These are phyloP conservation scores for Platerodrilus igneus DNA, from an alignment of 2,888 invertebrate genomes.

Conservation along the genomic window DNA sequence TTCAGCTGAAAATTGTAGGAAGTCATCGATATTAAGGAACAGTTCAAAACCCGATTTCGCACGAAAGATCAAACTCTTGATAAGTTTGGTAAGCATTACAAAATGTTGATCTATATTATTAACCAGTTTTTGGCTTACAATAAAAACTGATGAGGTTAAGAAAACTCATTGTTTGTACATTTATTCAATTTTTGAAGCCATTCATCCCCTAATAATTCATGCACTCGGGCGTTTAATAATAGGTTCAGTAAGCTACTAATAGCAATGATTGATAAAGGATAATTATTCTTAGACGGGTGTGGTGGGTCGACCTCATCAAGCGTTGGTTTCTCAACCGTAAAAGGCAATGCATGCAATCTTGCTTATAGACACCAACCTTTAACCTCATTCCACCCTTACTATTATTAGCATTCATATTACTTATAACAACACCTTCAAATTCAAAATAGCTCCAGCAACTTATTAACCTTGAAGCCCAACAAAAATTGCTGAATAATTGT, in stretches of 20 bases:
- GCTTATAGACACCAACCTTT: constrained; percentile 12
- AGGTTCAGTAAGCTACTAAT: constrained; percentile 11
- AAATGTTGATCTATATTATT: too few relatives aligned
- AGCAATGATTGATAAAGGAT: constrained; percentile 22
- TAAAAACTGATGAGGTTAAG: too few relatives aligned
- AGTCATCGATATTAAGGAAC: too few relatives aligned
- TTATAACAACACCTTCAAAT: constrained; percentile 4
- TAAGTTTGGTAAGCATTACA: too few relatives aligned
- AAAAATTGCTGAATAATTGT: constrained; percentile 30
- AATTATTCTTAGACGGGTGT: constrained; percentile 22
- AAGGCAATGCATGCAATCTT: constrained; percentile 19
- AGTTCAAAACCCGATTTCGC: too few relatives aligned
- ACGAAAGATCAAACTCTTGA: too few relatives aligned
- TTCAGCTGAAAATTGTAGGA: too few relatives aligned
- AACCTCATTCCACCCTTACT: constrained; percentile 9
- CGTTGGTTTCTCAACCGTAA: constrained; percentile 15
- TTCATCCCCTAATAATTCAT: too few relatives aligned
- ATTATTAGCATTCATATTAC: constrained; percentile 8
- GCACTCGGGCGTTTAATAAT: too few relatives aligned
- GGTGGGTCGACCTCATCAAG: constrained; percentile 18
- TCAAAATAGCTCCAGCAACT: constrained; percentile 2
- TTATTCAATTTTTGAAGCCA: too few relatives aligned
- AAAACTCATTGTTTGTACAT: too few relatives aligned
- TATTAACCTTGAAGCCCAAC: not conserved
- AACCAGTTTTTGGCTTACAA: too few relatives aligned